Percentiles rank a stretch among this genome's conserved stretches.
These are phyloP conservation scores for Lanistes nyassanus DNA, from an alignment of 1,140 invertebrate species.

Conservation along the genomic window DNA sequence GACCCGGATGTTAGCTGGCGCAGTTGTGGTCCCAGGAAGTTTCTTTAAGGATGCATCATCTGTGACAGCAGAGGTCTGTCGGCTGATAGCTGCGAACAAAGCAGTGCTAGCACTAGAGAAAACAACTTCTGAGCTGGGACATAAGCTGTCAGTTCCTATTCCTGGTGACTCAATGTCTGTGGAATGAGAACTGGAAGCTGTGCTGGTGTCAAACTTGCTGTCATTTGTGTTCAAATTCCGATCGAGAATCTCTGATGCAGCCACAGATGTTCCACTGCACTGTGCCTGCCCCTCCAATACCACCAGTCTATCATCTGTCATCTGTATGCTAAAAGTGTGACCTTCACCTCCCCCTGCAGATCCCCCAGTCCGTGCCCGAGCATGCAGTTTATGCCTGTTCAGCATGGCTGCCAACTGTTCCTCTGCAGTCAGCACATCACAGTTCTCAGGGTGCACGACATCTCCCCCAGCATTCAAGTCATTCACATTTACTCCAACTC, in stretches of 20 bases:
- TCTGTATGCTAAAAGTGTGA: constrained; percentile 60
- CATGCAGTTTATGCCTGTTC: constrained; percentile 55
- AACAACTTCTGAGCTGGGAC: too few relatives aligned
- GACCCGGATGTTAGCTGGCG: constrained; percentile 24
- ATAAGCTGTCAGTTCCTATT: constrained; percentile 47
- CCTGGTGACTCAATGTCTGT: constrained; percentile 55
- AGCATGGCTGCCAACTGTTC: constrained; percentile 55
- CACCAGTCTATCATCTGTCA: constrained; percentile 64
- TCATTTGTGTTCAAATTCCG: constrained; percentile 53
- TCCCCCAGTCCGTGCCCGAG: constrained; percentile 31
- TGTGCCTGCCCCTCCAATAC: constrained; percentile 59
- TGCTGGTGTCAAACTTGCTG: constrained; percentile 55
- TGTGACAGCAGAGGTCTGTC: too few relatives aligned
- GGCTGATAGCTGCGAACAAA: too few relatives aligned
- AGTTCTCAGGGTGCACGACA: constrained; percentile 27
- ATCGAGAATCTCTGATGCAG: constrained; percentile 32
- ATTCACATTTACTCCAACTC: constrained; percentile 56
- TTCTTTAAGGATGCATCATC: too few relatives aligned
- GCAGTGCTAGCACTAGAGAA: too few relatives aligned
- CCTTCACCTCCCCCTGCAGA: constrained; percentile 15
- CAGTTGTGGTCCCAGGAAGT: too few relatives aligned
- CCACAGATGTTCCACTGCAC: constrained; percentile 18
- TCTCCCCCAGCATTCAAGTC: constrained; percentile 41
- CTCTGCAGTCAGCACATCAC: constrained; percentile 55
- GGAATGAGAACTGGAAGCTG: constrained; percentile 46